A percentile compares a stretch with the other conserved stretches of the same genome.
These are phyloP conservation scores for Epicauta chinensis DNA, from an alignment of 1,140 invertebrate species.

Conservation along the genomic window DNA sequence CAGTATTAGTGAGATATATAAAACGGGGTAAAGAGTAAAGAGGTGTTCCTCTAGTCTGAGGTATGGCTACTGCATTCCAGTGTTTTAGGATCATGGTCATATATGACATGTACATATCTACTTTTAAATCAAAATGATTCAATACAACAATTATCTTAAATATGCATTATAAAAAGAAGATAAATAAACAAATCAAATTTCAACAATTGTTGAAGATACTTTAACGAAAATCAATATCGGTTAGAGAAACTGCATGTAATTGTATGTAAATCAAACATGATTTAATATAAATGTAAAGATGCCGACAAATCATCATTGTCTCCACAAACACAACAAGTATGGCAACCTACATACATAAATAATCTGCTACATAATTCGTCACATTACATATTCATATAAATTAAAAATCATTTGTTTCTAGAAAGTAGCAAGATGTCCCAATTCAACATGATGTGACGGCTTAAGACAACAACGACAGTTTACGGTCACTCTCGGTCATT, in stretches of 20 bases:
- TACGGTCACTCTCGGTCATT: slow-evolving; percentile 22
- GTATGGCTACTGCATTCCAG: slow-evolving; percentile 10
- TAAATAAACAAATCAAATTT: no score
- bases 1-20: no score
- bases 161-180: no score
- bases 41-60: neutral
- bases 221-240: no score
- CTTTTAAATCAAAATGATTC: neutral
- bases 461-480: neutral
- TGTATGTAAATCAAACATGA: slow-evolving; percentile 13
- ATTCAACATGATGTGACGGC: slow-evolving; percentile 9
- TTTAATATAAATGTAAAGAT: no score
- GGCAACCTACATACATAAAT: slow-evolving; percentile 14
- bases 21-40: neutral
- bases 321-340: neutral
- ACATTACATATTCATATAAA: slow-evolving; percentile 11
- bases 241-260: neutral
- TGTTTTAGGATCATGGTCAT: slow-evolving; percentile 11
- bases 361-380: slow-evolving; percentile 7
- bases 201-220: no score
- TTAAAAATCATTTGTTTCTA: slow-evolving; percentile 20
- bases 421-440: slow-evolving; percentile 19
- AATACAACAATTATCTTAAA: slow-evolving; percentile 1
- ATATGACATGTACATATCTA: slow-evolving; percentile 8
- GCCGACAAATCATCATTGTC: slow-evolving; percentile 12